Conservation (phyloP, 2,113 vertebrate genomes). For the Cyprinus carpio region DNA sequence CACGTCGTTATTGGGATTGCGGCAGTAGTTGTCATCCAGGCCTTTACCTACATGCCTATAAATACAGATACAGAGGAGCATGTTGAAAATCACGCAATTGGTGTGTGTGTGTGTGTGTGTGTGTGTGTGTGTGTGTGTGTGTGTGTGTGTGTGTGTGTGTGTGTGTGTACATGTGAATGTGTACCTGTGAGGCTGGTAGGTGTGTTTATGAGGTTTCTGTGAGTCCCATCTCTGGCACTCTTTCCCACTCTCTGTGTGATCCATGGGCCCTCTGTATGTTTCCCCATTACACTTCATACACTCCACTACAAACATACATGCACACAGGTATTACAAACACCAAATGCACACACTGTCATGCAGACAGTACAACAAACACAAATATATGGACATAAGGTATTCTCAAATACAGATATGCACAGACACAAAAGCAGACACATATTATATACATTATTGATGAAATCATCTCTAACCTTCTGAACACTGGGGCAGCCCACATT, state of each 20-base stretch:
- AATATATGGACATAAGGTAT: background rate
- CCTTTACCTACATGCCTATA: slow-evolving; percentile 90
- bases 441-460: background rate
- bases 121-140: slow-evolving; percentile 47
- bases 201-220: slow-evolving; percentile 86
- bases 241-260: slow-evolving; percentile 89
- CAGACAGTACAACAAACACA: background rate
- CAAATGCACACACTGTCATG: background rate
- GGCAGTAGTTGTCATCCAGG: slow-evolving; percentile 98
- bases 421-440: background rate
- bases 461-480: slow-evolving; percentile 83
- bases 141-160: slow-evolving; percentile 20
- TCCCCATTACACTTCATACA: slow-evolving; percentile 94
- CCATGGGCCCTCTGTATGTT: slow-evolving; percentile 88
- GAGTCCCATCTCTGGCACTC: slow-evolving; percentile 96
- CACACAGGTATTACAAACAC: slow-evolving; percentile 2
- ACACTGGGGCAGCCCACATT: slow-evolving; percentile 90
- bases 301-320: slow-evolving; percentile 77
- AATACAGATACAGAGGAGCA: background rate
- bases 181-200: slow-evolving; percentile 90
- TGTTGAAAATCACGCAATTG: background rate
- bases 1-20: slow-evolving; percentile 90
- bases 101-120: slow-evolving; percentile 42
- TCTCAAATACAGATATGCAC: background rate
- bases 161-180: slow-evolving; percentile 41